phyloP scores from a whole-genome alignment of 2,888 invertebrate species.

The Drosophila acutilabella region DNA sequence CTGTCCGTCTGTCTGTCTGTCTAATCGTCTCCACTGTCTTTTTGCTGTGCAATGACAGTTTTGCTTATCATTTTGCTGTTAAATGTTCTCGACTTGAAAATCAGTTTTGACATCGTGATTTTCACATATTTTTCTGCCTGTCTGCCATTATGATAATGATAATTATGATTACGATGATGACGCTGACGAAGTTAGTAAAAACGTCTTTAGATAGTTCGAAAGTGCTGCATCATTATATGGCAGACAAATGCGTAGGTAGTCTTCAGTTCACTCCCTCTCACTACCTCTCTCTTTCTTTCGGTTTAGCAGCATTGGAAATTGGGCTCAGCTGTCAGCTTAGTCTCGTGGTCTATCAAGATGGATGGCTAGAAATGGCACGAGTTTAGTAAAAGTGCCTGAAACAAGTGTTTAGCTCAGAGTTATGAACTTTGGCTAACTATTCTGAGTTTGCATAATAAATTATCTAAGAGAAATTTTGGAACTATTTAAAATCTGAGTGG shows the following conservation, averaged over 20 bases:
- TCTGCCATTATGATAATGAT: slow-evolving; percentile 21
- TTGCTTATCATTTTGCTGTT: slow-evolving; percentile 76
- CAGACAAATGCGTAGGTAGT: slow-evolving; percentile 16
- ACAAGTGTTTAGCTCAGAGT: slow-evolving; percentile 1
- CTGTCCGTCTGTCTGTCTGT: slow-evolving; percentile 24
- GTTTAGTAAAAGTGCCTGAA: not conserved
- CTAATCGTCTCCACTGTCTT: not conserved
- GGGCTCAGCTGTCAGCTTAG: slow-evolving; percentile 31
- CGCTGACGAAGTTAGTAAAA: slow-evolving; percentile 1
- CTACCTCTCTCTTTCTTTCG: not conserved
- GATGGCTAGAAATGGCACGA: slow-evolving; percentile 20
- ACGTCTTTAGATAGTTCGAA: slow-evolving; percentile 25
- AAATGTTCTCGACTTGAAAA: slow-evolving; percentile 61
- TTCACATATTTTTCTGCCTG: slow-evolving; percentile 40
- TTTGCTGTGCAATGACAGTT: slow-evolving; percentile 65
- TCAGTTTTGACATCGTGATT: slow-evolving; percentile 58
- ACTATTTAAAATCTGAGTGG: no score
- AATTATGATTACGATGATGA: slow-evolving; percentile 6
- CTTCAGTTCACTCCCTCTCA: not conserved
- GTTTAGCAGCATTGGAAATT: not conserved
- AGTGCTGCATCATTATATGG: slow-evolving; percentile 51
- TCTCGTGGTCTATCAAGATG: slow-evolving; percentile 3
- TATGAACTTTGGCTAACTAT: not conserved
- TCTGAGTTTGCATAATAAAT: not conserved
- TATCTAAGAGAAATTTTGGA: not conserved